Evolutionary conservation across 2,797 vertebrate genomes (phyloP).

Genomic region (Cryptoprocta ferox): DNA sequence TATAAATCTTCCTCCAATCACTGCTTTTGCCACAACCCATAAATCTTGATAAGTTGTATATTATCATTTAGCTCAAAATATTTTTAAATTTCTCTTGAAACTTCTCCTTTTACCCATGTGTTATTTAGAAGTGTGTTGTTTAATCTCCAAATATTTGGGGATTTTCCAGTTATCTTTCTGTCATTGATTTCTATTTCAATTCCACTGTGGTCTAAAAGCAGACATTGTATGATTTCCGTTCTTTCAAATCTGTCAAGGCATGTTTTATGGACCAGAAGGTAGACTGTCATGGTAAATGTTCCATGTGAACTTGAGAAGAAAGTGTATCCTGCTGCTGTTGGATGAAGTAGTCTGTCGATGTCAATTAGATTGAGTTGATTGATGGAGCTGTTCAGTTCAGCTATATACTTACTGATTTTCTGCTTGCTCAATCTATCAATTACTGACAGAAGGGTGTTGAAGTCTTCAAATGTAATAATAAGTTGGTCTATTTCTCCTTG

Average conservation of each 20-base stretch:
- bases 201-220: neutral
- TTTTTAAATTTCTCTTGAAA: neutral
- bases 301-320: conserved; percentile 9
- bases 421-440: neutral
- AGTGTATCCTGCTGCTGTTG: neutral
- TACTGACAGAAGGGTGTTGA: neutral
- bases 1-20: conserved; percentile 5
- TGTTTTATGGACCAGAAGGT: neutral
- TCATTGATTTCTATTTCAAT: conserved; percentile 16
- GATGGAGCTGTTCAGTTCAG: neutral
- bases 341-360: neutral
- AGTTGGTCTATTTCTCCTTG: neutral
- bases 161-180: conserved; percentile 11
- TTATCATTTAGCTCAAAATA: conserved; percentile 33
- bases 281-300: neutral
- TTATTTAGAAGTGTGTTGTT: neutral
- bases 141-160: neutral
- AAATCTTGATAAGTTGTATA: neutral
- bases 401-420: neutral
- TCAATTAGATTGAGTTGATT: neutral
- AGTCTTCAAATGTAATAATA: neutral
- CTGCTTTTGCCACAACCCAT: neutral
- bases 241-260: neutral
- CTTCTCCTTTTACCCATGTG: neutral
- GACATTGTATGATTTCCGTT: neutral